phyloP scores from a whole-genome alignment of 2,888 invertebrate genomes.

The Amphimallon solstitiale region DNA sequence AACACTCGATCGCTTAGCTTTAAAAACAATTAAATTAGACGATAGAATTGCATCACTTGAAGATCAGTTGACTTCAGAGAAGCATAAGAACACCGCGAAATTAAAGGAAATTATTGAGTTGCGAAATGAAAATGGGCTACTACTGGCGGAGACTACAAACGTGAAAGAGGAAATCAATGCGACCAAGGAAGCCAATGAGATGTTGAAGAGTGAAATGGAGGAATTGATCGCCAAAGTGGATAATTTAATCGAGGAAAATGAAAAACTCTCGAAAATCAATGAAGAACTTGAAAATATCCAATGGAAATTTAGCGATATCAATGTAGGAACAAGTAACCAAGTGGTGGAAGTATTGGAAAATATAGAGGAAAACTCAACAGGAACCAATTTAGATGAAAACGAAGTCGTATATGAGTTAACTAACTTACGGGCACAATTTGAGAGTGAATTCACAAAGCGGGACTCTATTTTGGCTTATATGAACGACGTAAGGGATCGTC shows the following conservation, averaged over 20 bases:
- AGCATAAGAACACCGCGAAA: neutral
- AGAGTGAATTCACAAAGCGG: neutral
- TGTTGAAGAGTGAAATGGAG: neutral
- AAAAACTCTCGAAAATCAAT: neutral
- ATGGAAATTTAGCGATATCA: too few relatives aligned
- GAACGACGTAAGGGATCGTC: neutral
- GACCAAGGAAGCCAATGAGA: neutral
- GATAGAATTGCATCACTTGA: constrained; percentile 22
- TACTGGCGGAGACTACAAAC: neutral
- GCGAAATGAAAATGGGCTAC: neutral
- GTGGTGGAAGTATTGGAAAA: too few relatives aligned
- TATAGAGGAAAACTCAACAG: too few relatives aligned
- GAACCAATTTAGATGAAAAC: too few relatives aligned
- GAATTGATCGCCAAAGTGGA: neutral
- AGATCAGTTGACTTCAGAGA: constrained; percentile 12
- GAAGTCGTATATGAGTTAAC: neutral
- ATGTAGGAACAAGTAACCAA: too few relatives aligned
- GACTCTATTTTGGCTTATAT: neutral
- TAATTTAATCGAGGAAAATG: constrained; percentile 21
- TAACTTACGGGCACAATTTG: neutral
- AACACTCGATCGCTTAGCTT: constrained; percentile 14
- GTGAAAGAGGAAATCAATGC: constrained; percentile 12
- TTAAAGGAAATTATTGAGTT: neutral
- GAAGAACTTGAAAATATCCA: neutral
- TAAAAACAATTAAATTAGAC: constrained; percentile 23